These are phyloP conservation scores for Bambusicola thoracicus DNA, from an alignment of 2,113 vertebrate genomes.

Conservation along the genomic window DNA sequence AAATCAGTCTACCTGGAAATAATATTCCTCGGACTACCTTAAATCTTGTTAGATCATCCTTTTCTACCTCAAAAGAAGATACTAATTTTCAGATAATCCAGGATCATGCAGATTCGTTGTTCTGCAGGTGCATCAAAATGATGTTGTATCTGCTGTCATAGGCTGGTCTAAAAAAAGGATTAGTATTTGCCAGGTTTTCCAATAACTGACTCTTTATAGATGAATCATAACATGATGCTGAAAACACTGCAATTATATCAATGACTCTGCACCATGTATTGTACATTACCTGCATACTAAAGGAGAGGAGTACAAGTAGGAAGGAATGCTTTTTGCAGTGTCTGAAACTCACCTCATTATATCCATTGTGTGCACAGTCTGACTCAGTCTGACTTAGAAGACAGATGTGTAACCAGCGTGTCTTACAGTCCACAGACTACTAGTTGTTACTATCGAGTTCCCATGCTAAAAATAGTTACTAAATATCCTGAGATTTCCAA, in stretches of 20 bases:
- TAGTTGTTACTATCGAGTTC: background rate
- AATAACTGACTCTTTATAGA: background rate
- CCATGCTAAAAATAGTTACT: background rate
- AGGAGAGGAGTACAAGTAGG: background rate
- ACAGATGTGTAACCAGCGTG: background rate
- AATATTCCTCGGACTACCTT: background rate
- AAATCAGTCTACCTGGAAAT: background rate
- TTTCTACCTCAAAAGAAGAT: background rate
- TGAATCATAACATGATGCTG: slow-evolving; percentile 14
- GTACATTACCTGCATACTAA: slow-evolving; percentile 21
- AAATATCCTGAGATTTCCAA: background rate
- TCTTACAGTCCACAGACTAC: background rate
- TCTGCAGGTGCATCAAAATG: background rate
- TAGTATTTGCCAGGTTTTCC: slow-evolving; percentile 5
- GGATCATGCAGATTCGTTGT: background rate
- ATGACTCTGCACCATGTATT: background rate
- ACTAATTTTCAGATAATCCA: background rate
- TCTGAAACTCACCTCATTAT: slow-evolving; percentile 1
- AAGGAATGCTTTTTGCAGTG: background rate
- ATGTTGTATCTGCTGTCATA: background rate
- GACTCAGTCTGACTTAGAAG: background rate
- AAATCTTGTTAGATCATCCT: background rate
- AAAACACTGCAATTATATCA: slow-evolving; percentile 27
- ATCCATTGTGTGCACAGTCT: background rate
- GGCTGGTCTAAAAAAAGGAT: background rate